Percentiles rank a stretch among this genome's conserved stretches.
Conservation (phyloP, 2,888 invertebrate genomes). For the Galerucella pusilla region DNA sequence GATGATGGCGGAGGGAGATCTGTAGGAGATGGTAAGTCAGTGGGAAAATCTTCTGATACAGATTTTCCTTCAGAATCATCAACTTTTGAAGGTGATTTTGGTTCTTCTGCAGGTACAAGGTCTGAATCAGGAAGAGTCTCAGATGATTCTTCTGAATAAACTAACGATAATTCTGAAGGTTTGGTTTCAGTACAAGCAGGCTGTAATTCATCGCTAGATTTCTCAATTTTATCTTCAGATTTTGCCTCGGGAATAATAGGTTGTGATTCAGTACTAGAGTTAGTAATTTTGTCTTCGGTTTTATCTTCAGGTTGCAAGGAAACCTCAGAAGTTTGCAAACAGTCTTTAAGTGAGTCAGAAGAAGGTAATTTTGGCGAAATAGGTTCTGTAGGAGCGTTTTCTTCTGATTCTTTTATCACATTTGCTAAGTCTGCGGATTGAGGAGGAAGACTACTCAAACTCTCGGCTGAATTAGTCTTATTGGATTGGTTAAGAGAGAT, state of each 20-base stretch:
- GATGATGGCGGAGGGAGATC: constrained; percentile 24
- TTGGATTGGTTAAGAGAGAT: background rate
- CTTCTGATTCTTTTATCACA: background rate
- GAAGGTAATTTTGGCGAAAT: background rate
- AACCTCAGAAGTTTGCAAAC: background rate
- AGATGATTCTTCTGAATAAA: constrained; percentile 25
- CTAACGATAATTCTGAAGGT: constrained; percentile 22
- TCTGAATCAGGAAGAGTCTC: constrained; percentile 9
- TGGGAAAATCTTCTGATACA: constrained; percentile 33
- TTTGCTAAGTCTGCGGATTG: constrained; percentile 1
- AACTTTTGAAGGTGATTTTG: constrained; percentile 7
- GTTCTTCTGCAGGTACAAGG: background rate
- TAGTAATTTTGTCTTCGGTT: background rate
- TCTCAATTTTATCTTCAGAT: background rate
- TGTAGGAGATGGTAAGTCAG: constrained; percentile 40
- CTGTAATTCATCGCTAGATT: background rate
- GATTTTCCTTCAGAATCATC: constrained; percentile 6
- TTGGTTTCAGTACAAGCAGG: background rate
- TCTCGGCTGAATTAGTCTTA: constrained; percentile 11
- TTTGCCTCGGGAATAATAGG: background rate
- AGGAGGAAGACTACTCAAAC: constrained; percentile 1
- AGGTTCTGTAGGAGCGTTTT: background rate
- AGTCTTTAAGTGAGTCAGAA: constrained; percentile 6
- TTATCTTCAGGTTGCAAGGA: background rate
- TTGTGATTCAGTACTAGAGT: background rate